A percentile compares a stretch with the other conserved stretches of the same genome.
These are phyloP conservation scores for Entelurus aequoreus DNA, from an alignment of 2,113 vertebrate genomes.

Conservation along the genomic window DNA sequence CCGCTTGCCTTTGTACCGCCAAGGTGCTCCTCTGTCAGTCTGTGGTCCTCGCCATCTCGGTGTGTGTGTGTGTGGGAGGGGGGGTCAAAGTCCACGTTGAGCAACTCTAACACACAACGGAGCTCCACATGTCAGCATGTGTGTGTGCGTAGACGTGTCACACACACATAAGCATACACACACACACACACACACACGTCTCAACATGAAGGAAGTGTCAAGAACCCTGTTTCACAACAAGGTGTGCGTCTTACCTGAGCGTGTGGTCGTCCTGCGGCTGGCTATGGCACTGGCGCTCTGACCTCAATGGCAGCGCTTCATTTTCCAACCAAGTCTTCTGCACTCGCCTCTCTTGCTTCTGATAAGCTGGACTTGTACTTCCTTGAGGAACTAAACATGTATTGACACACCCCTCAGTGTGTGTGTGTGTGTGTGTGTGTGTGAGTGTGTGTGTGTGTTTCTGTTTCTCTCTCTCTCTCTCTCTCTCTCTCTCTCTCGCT, in stretches of 20 bases:
- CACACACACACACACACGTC: conserved; percentile 1
- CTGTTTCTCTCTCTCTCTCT: conserved; percentile 34
- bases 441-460: conserved; percentile 28
- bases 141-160: not conserved
- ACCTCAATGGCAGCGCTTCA: conserved; percentile 40
- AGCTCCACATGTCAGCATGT: conserved; percentile 48
- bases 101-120: conserved; percentile 48
- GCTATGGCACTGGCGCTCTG: conserved; percentile 32
- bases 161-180: not conserved
- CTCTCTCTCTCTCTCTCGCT: conserved; percentile 15
- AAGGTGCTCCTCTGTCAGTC: no score
- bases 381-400: conserved; percentile 78
- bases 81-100: conserved; percentile 45
- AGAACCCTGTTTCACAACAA: conserved; percentile 14
- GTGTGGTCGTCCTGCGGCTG: conserved; percentile 54
- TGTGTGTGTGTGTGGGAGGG: conserved; percentile 2
- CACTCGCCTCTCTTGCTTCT: conserved; percentile 44
- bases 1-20: no score
- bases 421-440: conserved; percentile 27
- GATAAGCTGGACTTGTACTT: conserved; percentile 73
- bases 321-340: conserved; percentile 27
- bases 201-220: conserved; percentile 45
- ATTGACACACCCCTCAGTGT: conserved; percentile 73
- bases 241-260: conserved; percentile 57
- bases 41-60: not conserved